phyloP scores from a whole-genome alignment of 2,797 vertebrate species.

The Coregonus suidteri region DNA sequence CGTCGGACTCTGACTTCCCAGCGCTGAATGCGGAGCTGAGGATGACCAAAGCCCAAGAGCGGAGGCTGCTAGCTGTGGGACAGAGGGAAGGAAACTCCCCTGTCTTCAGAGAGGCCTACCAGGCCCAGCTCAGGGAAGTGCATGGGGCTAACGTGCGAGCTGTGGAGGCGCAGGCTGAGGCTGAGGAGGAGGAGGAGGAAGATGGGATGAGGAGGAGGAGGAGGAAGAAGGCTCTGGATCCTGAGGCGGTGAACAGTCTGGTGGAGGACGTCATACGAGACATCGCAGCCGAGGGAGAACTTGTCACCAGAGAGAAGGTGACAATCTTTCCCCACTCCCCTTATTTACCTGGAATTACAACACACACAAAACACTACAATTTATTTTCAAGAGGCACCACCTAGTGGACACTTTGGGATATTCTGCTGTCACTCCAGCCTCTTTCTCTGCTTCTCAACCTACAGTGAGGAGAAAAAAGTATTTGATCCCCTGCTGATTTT shows the following conservation, averaged over 20 bases:
- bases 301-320: constrained; percentile 75
- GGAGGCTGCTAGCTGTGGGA: constrained; percentile 28
- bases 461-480: no score
- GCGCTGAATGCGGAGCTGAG: constrained; percentile 39
- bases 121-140: constrained; percentile 71
- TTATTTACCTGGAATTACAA: no score
- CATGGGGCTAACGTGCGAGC: constrained; percentile 68
- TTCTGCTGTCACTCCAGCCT: no score
- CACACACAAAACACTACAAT: no score
- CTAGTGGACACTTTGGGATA: background rate
- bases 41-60: constrained; percentile 50
- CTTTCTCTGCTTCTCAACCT: background rate
- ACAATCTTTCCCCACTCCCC: background rate
- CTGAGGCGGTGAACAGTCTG: constrained; percentile 60
- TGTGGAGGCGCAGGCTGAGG: constrained; percentile 50
- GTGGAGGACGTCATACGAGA: constrained; percentile 69
- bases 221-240: constrained; percentile 36
- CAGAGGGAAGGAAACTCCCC: constrained; percentile 8
- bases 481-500: no score
- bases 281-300: constrained; percentile 72
- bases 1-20: constrained; percentile 57
- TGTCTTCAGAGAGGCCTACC: constrained; percentile 60
- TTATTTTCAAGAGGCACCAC: background rate
- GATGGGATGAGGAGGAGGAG: constrained; percentile 10
- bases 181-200: constrained; percentile 14